These are phyloP conservation scores for Pyrrhia umbra DNA, from an alignment of 2,888 invertebrate genomes.

Conservation along the genomic window DNA sequence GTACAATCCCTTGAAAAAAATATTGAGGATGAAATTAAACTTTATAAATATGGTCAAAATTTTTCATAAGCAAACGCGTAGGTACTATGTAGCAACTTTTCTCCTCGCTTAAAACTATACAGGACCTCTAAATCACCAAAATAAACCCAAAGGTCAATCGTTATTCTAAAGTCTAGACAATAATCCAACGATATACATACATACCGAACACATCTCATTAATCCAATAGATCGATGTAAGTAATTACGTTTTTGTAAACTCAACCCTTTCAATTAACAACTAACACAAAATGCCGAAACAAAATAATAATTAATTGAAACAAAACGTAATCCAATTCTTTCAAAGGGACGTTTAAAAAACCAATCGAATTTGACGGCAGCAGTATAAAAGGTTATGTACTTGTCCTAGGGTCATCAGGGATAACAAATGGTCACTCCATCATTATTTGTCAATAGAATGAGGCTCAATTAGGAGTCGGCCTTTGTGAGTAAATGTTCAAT, in stretches of 20 bases:
- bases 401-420: constrained; percentile 39
- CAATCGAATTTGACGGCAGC: constrained; percentile 36
- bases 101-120: not conserved
- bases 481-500: constrained; percentile 11
- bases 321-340: constrained; percentile 41
- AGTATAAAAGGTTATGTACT: constrained; percentile 44
- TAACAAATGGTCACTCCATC: constrained; percentile 50
- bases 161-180: not conserved
- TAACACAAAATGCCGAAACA: constrained; percentile 30
- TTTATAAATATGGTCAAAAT: too few species aligned
- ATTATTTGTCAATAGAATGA: constrained; percentile 43
- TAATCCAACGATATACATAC: not conserved
- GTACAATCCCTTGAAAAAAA: too few species aligned
- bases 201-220: constrained; percentile 5
- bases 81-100: too few species aligned
- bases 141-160: not conserved
- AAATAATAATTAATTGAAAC: constrained; percentile 41
- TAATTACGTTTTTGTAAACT: constrained; percentile 22
- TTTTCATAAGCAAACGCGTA: too few species aligned
- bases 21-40: too few species aligned
- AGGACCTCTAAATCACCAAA: not conserved
- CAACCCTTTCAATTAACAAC: constrained; percentile 39
- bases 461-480: constrained; percentile 22
- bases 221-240: constrained; percentile 13
- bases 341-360: constrained; percentile 19